A percentile compares a stretch with the other conserved stretches of the same genome.
Conservation (phyloP, 2,888 invertebrate species). For the Cheilosia soror region DNA sequence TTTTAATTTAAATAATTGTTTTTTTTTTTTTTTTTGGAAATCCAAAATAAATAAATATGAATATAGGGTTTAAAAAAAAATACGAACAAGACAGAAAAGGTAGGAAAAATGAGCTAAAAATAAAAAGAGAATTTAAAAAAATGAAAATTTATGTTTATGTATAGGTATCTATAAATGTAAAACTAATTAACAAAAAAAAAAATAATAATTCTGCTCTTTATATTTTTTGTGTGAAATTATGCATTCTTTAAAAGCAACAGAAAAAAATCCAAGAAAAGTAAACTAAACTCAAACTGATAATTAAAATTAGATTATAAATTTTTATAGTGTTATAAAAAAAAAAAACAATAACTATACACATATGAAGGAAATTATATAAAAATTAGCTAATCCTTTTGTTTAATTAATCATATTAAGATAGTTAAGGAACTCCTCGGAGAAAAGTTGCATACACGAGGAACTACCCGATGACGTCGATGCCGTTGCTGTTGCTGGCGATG, state of each 20-base stretch:
- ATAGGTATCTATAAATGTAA: constrained; percentile 42
- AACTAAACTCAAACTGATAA: constrained; percentile 56
- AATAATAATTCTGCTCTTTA: constrained; percentile 48
- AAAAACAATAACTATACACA: constrained; percentile 32
- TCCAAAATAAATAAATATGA: constrained; percentile 64
- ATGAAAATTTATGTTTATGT: constrained; percentile 31
- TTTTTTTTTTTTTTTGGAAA: constrained; percentile 52
- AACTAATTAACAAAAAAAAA: constrained; percentile 74
- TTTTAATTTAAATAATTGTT: constrained; percentile 68
- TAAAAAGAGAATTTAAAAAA: constrained; percentile 71
- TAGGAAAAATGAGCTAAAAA: constrained; percentile 69
- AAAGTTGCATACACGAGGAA: constrained; percentile 86
- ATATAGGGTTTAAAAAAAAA: constrained; percentile 27
- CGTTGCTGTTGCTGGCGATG: constrained; percentile 75
- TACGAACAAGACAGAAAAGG: constrained; percentile 29
- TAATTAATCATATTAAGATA: constrained; percentile 87
- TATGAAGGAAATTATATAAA: constrained; percentile 62
- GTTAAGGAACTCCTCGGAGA: constrained; percentile 87
- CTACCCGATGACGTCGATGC: constrained; percentile 79
- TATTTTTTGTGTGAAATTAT: constrained; percentile 21
- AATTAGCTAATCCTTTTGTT: constrained; percentile 75
- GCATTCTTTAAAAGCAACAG: constrained; percentile 28
- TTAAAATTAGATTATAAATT: constrained; percentile 68
- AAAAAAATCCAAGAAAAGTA: constrained; percentile 45
- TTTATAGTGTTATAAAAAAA: constrained; percentile 46